phyloP scores from a whole-genome alignment of 2,888 invertebrate genomes.

The Rotaria magnacalcarata region DNA sequence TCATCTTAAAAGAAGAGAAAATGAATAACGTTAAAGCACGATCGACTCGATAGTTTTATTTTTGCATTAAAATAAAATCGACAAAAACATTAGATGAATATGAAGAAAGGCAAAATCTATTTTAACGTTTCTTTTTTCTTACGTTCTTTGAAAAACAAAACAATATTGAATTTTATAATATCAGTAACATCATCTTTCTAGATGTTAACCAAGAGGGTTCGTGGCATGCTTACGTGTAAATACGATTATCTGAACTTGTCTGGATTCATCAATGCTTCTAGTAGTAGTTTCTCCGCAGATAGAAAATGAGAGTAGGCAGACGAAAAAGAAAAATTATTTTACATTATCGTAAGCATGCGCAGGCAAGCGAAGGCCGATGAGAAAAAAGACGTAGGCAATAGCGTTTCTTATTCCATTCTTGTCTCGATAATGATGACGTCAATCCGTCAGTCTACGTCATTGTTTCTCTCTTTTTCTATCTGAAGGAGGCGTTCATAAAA shows the following conservation, averaged over 20 bases:
- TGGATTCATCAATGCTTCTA: not conserved
- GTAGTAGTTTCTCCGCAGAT: not conserved
- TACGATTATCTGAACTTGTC: not conserved
- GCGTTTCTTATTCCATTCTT: not conserved
- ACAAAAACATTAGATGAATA: too few relatives aligned
- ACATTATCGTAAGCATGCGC: not conserved
- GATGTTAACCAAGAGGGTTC: not conserved
- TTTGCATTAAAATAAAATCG: too few relatives aligned
- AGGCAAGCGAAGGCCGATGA: not conserved
- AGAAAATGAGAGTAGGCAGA: not conserved
- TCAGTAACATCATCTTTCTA: not conserved
- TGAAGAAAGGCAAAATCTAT: too few relatives aligned
- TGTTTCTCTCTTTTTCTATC: not conserved
- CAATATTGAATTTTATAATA: not conserved
- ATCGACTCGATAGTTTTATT: too few relatives aligned
- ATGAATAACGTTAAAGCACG: too few relatives aligned
- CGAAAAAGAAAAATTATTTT: not conserved
- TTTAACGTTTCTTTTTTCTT: not conserved
- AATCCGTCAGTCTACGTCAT: not conserved
- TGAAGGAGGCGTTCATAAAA: constrained; percentile 1
- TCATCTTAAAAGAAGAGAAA: not conserved
- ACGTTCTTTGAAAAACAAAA: not conserved
- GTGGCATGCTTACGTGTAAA: not conserved
- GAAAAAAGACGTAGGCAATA: not conserved
- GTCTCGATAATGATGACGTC: not conserved